These are phyloP conservation scores for Turritopsis rubra DNA, from an alignment of 30 jellyfish, hydroid and myxozoan genomes.

Conservation along the genomic window DNA sequence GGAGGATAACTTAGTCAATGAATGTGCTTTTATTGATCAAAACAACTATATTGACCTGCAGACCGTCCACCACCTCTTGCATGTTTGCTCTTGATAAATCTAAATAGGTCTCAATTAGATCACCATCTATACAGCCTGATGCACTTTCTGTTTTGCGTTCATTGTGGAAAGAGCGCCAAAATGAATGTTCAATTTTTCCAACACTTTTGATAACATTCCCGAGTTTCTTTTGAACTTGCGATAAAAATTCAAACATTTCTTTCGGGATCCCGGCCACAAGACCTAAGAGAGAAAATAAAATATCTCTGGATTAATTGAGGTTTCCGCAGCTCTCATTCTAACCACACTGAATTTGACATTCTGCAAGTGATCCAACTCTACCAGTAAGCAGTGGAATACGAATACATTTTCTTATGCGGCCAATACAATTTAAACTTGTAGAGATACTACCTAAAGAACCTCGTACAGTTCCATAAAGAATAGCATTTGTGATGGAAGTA, in stretches of 20 bases:
- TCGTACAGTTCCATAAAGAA: conserved; percentile 84
- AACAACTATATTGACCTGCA: conserved; percentile 45
- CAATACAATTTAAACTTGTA: too few species aligned
- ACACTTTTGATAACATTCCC: conserved; percentile 72
- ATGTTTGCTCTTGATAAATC: conserved; percentile 81
- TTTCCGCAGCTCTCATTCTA: background rate
- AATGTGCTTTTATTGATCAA: too few species aligned
- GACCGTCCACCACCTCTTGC: conserved; percentile 80
- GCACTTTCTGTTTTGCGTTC: conserved; percentile 81
- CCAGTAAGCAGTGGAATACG: too few species aligned
- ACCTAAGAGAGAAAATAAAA: too few species aligned
- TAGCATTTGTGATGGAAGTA: conserved; percentile 71
- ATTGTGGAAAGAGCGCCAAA: conserved; percentile 92
- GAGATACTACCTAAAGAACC: conserved; percentile 96
- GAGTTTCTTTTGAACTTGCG: conserved; percentile 78
- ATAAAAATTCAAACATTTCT: conserved; percentile 65
- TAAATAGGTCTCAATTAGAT: conserved; percentile 74
- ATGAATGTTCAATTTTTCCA: conserved; percentile 84
- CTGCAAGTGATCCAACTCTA: too few species aligned
- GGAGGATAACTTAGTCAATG: too few species aligned
- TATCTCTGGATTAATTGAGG: too few species aligned
- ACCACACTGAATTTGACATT: too few species aligned
- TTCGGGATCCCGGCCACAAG: conserved; percentile 81
- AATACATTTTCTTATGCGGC: too few species aligned
- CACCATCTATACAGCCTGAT: conserved; percentile 86